Evolutionary conservation across 2,113 vertebrate genomes (phyloP).

Genomic region (Ceratotherium simum): DNA sequence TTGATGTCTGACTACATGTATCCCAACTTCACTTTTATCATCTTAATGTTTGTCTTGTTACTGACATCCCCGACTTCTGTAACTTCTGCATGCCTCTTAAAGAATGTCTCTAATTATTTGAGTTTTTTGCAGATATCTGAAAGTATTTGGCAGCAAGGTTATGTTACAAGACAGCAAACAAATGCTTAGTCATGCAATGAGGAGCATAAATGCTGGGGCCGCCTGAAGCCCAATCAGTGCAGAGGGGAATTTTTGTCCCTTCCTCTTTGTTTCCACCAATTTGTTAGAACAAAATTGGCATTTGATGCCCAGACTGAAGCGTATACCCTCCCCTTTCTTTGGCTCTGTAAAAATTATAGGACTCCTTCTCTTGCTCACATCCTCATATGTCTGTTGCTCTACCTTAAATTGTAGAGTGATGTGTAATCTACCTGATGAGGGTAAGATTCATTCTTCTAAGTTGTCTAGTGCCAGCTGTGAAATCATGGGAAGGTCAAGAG

Average conservation of each 20-base stretch:
- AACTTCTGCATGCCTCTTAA: not conserved
- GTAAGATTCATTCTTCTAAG: not conserved
- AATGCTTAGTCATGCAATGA: not conserved
- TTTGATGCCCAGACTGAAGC: not conserved
- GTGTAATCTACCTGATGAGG: not conserved
- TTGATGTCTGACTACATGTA: not conserved
- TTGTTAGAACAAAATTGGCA: not conserved
- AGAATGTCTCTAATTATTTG: not conserved
- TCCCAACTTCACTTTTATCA: not conserved
- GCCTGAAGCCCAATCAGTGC: not conserved
- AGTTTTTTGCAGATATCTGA: not conserved
- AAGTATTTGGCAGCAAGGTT: not conserved
- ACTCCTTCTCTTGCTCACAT: not conserved
- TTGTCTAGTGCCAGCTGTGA: not conserved
- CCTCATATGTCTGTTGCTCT: not conserved
- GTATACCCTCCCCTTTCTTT: not conserved
- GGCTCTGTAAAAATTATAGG: not conserved
- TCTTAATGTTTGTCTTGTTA: not conserved
- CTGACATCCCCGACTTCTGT: not conserved
- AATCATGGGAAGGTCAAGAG: not conserved
- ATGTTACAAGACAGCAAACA: constrained; percentile 24
- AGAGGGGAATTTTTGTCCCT: not conserved
- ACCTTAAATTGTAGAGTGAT: not conserved
- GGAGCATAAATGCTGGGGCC: not conserved
- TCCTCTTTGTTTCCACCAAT: not conserved